phyloP scores from a whole-genome alignment of 2,113 vertebrate genomes.

The Mustelus asterias region DNA sequence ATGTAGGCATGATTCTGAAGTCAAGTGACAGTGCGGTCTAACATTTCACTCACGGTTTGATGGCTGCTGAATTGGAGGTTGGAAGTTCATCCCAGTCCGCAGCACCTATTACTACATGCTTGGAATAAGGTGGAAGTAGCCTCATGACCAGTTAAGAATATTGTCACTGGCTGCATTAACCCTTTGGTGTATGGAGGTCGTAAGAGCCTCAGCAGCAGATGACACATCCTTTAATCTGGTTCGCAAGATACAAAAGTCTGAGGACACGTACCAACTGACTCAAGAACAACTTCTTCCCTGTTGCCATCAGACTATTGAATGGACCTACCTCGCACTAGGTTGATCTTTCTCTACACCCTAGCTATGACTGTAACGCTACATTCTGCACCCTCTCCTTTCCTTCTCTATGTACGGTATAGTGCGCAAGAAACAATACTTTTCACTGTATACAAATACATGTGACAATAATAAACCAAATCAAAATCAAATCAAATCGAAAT shows the following conservation, averaged over 20 bases:
- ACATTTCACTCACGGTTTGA: neutral
- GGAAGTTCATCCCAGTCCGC: neutral
- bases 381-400: too few relatives aligned
- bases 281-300: too few relatives aligned
- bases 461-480: too few relatives aligned
- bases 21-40: neutral
- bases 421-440: too few relatives aligned
- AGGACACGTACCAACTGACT: too few relatives aligned
- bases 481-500: too few relatives aligned
- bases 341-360: too few relatives aligned
- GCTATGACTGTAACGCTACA: too few relatives aligned
- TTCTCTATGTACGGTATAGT: too few relatives aligned
- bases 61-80: neutral
- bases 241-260: neutral
- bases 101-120: neutral
- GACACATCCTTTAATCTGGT: neutral
- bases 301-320: too few relatives aligned
- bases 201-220: neutral
- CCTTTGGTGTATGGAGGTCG: neutral
- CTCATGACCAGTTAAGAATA: neutral
- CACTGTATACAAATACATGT: too few relatives aligned
- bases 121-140: neutral
- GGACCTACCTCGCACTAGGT: too few relatives aligned
- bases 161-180: neutral
- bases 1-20: neutral